Conservation (phyloP, 2,888 invertebrate genomes). For the Cylloceria caligata region DNA sequence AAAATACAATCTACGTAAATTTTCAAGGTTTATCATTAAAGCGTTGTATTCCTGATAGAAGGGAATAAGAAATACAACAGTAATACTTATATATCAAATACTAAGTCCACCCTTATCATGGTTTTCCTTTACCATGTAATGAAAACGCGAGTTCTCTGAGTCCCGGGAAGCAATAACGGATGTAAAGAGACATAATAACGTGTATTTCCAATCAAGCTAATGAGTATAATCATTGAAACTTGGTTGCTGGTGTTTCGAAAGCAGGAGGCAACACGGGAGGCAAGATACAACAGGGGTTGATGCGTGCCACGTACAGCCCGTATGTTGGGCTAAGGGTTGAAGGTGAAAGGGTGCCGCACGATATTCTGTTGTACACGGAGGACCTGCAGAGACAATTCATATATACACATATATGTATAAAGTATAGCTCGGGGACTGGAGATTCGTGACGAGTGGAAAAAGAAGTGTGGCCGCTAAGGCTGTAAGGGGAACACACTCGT, state of each 20-base stretch:
- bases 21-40: slow-evolving; percentile 50
- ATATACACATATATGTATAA: background rate
- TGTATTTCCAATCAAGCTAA: slow-evolving; percentile 79
- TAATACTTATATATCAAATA: slow-evolving; percentile 33
- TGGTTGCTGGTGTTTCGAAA: slow-evolving; percentile 38
- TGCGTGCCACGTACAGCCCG: slow-evolving; percentile 16
- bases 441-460: slow-evolving; percentile 56
- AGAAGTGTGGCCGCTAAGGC: slow-evolving; percentile 9
- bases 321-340: slow-evolving; percentile 61
- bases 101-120: slow-evolving; percentile 24
- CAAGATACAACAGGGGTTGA: slow-evolving; percentile 32
- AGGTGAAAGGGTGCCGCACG: slow-evolving; percentile 63
- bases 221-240: slow-evolving; percentile 76
- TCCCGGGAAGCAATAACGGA: slow-evolving; percentile 35
- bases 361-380: background rate
- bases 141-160: slow-evolving; percentile 51
- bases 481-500: background rate
- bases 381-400: background rate
- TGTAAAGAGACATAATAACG: slow-evolving; percentile 70
- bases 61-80: slow-evolving; percentile 12
- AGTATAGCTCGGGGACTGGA: background rate
- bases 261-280: no score
- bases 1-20: slow-evolving; percentile 32
- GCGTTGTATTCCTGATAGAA: background rate
- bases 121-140: slow-evolving; percentile 8